A percentile compares a stretch with the other conserved stretches of the same genome.
phyloP scores from a whole-genome alignment of 2,113 vertebrate genomes.

The Okapia johnstoni region DNA sequence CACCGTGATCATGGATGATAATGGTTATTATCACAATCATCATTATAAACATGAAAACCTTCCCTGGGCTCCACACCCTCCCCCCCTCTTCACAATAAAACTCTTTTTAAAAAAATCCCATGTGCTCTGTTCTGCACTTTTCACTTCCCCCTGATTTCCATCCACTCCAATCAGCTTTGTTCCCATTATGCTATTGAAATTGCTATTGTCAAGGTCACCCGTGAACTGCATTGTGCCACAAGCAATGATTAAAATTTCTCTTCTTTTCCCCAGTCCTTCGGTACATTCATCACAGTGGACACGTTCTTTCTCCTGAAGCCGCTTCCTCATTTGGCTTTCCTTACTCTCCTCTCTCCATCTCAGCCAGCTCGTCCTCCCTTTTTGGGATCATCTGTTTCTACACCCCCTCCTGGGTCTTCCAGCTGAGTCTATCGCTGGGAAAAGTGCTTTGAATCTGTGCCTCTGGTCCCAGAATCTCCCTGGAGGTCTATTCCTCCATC shows the following conservation, averaged over 20 bases:
- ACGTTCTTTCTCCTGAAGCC: background rate
- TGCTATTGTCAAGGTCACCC: background rate
- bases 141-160: background rate
- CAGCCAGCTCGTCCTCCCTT: background rate
- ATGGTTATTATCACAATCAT: background rate
- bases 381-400: rapidly evolving
- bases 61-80: background rate
- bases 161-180: slow-evolving; percentile 4
- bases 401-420: background rate
- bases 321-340: background rate
- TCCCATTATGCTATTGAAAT: background rate
- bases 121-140: background rate
- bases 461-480: background rate
- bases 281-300: background rate
- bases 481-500: background rate
- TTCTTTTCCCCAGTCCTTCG: background rate
- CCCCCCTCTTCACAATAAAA: background rate
- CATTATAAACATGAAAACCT: background rate
- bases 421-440: background rate
- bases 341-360: background rate
- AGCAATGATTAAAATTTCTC: background rate
- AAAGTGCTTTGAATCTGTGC: rapidly evolving
- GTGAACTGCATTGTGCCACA: slow-evolving; percentile 1
- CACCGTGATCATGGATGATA: background rate
- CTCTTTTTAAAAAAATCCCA: background rate